phyloP scores from a whole-genome alignment of 2,888 invertebrate genomes.

The Parascotia fuliginaria region DNA sequence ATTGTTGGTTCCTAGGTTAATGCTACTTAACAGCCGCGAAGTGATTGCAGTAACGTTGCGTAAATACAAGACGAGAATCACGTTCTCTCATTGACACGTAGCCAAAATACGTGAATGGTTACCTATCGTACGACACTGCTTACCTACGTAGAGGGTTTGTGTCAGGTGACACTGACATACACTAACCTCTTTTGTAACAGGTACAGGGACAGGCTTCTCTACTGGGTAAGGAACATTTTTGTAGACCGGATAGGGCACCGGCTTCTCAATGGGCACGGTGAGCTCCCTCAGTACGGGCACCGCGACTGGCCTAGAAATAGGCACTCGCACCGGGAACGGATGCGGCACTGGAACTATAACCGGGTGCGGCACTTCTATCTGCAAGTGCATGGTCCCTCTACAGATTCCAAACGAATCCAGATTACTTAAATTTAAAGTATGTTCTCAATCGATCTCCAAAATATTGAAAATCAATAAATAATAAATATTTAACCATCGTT shows the following conservation, averaged over 20 bases:
- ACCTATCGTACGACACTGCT: background rate
- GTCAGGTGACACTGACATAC: conserved; percentile 19
- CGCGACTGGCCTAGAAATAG: conserved; percentile 89
- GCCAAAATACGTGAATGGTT: conserved; percentile 21
- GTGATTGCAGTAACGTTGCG: conserved; percentile 25
- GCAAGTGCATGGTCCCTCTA: conserved; percentile 60
- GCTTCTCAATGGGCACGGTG: conserved; percentile 85
- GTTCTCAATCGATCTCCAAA: background rate
- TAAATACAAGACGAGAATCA: conserved; percentile 20
- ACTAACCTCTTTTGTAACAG: conserved; percentile 89
- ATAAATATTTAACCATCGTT: no score
- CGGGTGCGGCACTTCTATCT: conserved; percentile 90
- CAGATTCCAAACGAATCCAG: conserved; percentile 28
- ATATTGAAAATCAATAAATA: background rate
- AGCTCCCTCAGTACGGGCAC: conserved; percentile 88
- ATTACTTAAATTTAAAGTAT: background rate
- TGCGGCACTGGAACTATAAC: conserved; percentile 91
- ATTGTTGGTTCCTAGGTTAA: conserved; percentile 17
- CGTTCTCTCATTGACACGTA: conserved; percentile 23
- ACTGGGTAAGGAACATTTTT: conserved; percentile 90
- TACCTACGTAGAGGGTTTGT: conserved; percentile 1
- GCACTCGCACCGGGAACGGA: conserved; percentile 91
- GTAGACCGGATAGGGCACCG: conserved; percentile 89
- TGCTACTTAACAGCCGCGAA: conserved; percentile 18
- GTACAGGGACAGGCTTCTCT: conserved; percentile 90